Base-by-base conservation (phyloP, 2,797 vertebrate genomes). In the Gila robusta region DNA sequence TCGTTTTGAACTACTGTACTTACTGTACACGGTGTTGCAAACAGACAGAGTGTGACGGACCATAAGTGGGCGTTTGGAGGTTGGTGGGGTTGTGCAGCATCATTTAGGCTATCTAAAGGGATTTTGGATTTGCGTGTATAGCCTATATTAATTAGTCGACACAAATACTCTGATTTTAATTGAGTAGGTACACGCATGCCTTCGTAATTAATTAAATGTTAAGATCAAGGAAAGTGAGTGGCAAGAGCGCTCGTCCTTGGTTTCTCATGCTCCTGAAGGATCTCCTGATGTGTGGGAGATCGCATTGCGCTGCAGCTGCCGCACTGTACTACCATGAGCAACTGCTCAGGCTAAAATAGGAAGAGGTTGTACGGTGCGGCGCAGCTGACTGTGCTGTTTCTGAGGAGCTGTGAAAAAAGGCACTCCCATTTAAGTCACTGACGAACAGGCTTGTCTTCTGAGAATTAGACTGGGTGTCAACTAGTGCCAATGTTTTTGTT, bases 311-410 rank as follows among this genome's bases (percentile, higher is more conserved):
- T 93, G 94, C 95, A 95, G 94, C 94, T 95, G 95, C 94, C 91
- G 90, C 49, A 88, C 94, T 86, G 87, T 49, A 49, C 47, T 37
- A 90, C 88, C 83, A 82, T 66, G 87, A 91, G 87, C 90, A 92
- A 95, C 92, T 95, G 93, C 90, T 90, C 79, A 91, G 91, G 94
- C 96, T 97, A 97, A 96, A 97, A 97, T 96, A 96, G 96, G 96
- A 94, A 93, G 88, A 89, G 92, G 94, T 92, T 91, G 91, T 89
- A 93, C 94, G 93, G 95, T 94, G 94, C 94, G 93, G 95, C 94
- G 94, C 94, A 95, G 96, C 96, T 96, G 96, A 96, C 96, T 83
- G 67, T 92, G 96, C 96, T 95, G 91, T 95, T 91, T 96, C 94
- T 32, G 85, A 89, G 87, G 92, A 92, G 93, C 91, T 81, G 62